Base-by-base conservation (phyloP, 1,140 invertebrate species). In the Vollenhovia emeryi region DNA sequence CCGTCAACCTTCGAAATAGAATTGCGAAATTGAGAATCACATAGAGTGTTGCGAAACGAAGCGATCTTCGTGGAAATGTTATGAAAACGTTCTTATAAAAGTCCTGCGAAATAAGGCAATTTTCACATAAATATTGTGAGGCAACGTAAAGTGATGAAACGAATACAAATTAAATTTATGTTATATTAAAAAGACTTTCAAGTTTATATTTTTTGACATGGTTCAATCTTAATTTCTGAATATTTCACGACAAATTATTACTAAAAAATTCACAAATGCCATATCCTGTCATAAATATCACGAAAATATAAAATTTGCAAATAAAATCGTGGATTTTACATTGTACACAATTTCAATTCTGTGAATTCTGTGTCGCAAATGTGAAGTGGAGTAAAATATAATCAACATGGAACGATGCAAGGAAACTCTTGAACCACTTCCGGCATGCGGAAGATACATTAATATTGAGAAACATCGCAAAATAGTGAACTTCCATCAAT, bases 141-240 rank as follows among this genome's bases (percentile, higher is more conserved):
- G 21, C 13, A 24, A 24, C 2, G 4, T 5, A 36, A 66, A 66
- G 21, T 45, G 43, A 66, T 66, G 36, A 43, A 66, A 66, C 11
- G 1, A 24, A 66, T 66, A 66, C 36, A 66, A 43, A 45, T 66
- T 66, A 66, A 43, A 66, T 66, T 66, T 43, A 8, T 24, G 21
- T 66, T 24, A 7, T 15, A 40, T 7, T 15, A 40, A 45, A 45
- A 66, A 9, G 5, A n/a, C 30, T 36, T 36, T 7, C 18, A 36
- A 33, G 8, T 13, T 13, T 62, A 36, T 21, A 36, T 62, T 62
- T 36, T 4, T 1, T 27, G 11, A 60, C 21, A 15, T 30, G 18
- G 18, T 64, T 64, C 33, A 36, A 40, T 40, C 1, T 64, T 64
- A 36, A 40, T 21, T 40, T 36, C 5, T 40, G n/a, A 64, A 64